Evolutionary conservation across 2,888 invertebrate species (phyloP).

Genomic region (Andricus quercusramuli): DNA sequence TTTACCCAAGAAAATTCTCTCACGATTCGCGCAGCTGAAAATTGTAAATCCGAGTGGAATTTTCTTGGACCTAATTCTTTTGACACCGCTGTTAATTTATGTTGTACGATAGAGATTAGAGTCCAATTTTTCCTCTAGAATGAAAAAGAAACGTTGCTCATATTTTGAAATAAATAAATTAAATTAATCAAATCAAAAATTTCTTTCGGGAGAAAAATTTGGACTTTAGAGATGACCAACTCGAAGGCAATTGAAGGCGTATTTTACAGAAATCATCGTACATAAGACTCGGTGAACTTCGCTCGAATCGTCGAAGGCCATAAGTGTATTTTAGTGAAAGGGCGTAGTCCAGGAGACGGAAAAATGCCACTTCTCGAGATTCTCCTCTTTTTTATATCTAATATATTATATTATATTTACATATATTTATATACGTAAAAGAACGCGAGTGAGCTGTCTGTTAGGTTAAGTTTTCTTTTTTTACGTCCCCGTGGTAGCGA

Average conservation of each 20-base stretch:
- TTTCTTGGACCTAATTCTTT: conserved; percentile 53
- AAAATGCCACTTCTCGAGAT: conserved; percentile 70
- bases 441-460: conserved; percentile 58
- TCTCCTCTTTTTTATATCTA: conserved; percentile 68
- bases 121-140: background rate
- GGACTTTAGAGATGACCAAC: conserved; percentile 41
- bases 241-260: conserved; percentile 75
- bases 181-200: background rate
- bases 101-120: conserved; percentile 38
- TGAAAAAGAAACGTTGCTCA: conserved; percentile 39
- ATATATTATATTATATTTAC: conserved; percentile 62
- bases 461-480: conserved; percentile 64
- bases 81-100: conserved; percentile 60
- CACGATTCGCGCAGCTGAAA: conserved; percentile 1
- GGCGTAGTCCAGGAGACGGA: conserved; percentile 57
- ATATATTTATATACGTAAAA: conserved; percentile 66
- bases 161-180: conserved; percentile 36
- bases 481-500: conserved; percentile 60
- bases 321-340: conserved; percentile 48
- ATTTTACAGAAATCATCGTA: conserved; percentile 68
- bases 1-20: conserved; percentile 22
- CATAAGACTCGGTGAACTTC: conserved; percentile 51
- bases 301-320: conserved; percentile 62
- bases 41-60: background rate
- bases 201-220: conserved; percentile 28